Conservation (phyloP, 2,113 vertebrate species). For the Corythornis madagascariensis region DNA sequence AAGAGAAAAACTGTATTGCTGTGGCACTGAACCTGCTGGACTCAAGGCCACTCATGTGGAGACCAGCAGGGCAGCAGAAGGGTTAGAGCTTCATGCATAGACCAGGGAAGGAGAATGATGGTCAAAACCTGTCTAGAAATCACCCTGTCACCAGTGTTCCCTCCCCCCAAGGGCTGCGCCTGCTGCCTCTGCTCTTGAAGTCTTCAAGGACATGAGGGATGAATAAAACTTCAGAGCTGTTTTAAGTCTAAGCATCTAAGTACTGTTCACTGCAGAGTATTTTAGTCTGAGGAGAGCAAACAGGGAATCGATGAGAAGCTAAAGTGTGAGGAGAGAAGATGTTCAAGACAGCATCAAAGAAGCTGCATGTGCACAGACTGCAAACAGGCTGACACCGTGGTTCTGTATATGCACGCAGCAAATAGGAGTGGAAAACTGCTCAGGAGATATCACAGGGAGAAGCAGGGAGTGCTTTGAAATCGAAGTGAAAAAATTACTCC, state of each 20-base stretch:
- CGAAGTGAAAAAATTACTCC: not conserved
- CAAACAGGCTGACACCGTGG: not conserved
- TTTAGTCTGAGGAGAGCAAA: not conserved
- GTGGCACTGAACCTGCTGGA: not conserved
- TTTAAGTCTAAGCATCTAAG: not conserved
- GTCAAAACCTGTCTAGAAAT: not conserved
- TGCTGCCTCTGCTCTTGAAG: not conserved
- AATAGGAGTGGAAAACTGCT: not conserved
- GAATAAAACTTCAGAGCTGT: not conserved
- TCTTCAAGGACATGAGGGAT: not conserved
- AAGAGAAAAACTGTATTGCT: not conserved
- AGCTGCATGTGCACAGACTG: not conserved
- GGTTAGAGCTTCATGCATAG: not conserved
- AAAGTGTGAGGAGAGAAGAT: not conserved
- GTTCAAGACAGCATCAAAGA: conserved; percentile 23
- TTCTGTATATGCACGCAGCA: not conserved
- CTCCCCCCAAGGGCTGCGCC: not conserved
- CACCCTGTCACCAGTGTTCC: not conserved
- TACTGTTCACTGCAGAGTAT: not conserved
- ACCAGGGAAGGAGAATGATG: not conserved
- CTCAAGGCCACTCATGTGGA: not conserved
- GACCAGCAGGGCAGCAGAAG: not conserved
- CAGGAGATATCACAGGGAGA: not conserved
- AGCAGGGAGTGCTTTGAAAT: not conserved
- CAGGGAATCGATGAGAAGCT: conserved; percentile 1